phyloP scores from a whole-genome alignment of 2,113 vertebrate species.

The Corapipo altera region DNA sequence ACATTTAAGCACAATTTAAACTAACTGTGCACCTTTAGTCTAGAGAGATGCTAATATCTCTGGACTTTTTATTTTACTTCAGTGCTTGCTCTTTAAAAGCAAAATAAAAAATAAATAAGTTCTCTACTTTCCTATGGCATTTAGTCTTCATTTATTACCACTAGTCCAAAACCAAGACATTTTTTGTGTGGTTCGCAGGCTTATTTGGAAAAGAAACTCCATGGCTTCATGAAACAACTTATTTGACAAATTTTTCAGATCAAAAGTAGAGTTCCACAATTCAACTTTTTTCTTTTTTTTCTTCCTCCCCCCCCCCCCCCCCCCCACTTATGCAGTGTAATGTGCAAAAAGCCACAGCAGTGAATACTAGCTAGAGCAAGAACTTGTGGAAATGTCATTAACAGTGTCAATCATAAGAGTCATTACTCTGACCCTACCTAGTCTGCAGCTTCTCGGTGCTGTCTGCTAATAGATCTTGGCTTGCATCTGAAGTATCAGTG shows the following conservation, averaged over 20 bases:
- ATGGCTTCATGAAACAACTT: background rate
- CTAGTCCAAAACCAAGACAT: background rate
- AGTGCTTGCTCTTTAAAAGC: background rate
- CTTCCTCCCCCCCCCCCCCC: background rate
- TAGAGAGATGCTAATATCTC: background rate
- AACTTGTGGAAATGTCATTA: conserved; percentile 7
- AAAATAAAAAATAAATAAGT: background rate
- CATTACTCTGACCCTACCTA: background rate
- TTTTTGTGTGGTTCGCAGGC: background rate
- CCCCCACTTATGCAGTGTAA: background rate
- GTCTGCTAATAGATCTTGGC: background rate
- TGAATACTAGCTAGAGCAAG: background rate
- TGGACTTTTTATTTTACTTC: background rate
- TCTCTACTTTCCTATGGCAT: background rate
- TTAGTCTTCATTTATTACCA: background rate
- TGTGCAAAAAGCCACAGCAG: background rate
- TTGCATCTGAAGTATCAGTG: background rate
- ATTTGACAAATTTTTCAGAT: background rate
- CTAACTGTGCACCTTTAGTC: background rate
- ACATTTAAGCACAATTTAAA: background rate
- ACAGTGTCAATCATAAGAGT: background rate
- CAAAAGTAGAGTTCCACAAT: background rate
- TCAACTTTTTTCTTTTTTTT: background rate
- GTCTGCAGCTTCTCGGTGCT: background rate
- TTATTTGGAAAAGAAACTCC: background rate